These are phyloP conservation scores for Galleria mellonella DNA, from an alignment of 1,140 invertebrate species.

Conservation along the genomic window DNA sequence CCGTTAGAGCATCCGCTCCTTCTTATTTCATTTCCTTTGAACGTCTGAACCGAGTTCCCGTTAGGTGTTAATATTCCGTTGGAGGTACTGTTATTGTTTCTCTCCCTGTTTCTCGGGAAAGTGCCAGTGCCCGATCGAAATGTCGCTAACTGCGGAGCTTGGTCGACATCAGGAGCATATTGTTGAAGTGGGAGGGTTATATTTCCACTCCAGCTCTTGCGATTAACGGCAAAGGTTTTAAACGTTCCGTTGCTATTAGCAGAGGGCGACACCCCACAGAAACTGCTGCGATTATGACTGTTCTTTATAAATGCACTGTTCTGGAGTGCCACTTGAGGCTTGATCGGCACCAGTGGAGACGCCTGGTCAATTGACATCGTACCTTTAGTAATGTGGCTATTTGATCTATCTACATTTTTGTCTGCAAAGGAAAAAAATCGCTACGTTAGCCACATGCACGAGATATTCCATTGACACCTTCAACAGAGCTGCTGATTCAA, in stretches of 20 bases:
- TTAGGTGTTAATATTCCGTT: conserved; percentile 73
- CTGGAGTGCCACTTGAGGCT: conserved; percentile 66
- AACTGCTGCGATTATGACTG: conserved; percentile 69
- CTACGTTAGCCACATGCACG: conserved; percentile 23
- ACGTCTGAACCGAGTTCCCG: conserved; percentile 64
- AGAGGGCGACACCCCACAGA: conserved; percentile 63
- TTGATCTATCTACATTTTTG: conserved; percentile 64
- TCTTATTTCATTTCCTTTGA: conserved; percentile 71
- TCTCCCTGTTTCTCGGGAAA: conserved; percentile 63
- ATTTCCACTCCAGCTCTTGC: conserved; percentile 74
- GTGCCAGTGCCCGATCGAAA: conserved; percentile 68
- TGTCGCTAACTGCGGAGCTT: conserved; percentile 58
- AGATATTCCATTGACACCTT: conserved; percentile 32
- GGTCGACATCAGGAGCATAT: conserved; percentile 46
- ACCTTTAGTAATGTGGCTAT: conserved; percentile 46
- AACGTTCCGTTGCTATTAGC: conserved; percentile 61
- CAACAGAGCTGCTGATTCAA: conserved; percentile 35
- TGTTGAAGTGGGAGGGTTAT: conserved; percentile 68
- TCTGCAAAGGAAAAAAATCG: conserved; percentile 61
- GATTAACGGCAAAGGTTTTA: conserved; percentile 68
- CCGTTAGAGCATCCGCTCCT: conserved; percentile 67
- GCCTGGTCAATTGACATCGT: conserved; percentile 73
- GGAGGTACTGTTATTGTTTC: conserved; percentile 57
- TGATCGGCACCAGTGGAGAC: conserved; percentile 70
- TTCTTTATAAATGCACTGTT: conserved; percentile 72